Evolutionary conservation across 2,888 invertebrate genomes (phyloP).

Genomic region (Eristalinus sepulchralis): DNA sequence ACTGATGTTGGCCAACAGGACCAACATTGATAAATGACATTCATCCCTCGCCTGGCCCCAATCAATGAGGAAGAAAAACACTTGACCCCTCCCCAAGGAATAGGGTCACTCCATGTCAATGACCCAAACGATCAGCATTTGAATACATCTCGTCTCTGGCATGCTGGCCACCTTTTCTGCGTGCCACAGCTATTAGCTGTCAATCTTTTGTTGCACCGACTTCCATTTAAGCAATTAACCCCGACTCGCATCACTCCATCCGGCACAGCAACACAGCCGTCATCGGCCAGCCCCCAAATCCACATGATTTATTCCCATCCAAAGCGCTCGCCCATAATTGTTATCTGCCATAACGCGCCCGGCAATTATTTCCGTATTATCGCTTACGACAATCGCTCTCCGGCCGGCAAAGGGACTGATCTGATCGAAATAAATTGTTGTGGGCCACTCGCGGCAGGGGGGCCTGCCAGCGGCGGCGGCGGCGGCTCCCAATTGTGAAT

Average conservation of each 20-base stretch:
- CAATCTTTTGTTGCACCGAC: not conserved
- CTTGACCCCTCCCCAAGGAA: too few species aligned
- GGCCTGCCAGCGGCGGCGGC: not conserved
- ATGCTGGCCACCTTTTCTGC: not conserved
- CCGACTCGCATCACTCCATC: not conserved
- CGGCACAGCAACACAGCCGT: not conserved
- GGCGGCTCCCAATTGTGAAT: slow-evolving; percentile 26
- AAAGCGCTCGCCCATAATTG: slow-evolving; percentile 36
- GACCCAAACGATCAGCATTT: not conserved
- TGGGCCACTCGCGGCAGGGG: slow-evolving; percentile 9
- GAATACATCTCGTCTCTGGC: not conserved
- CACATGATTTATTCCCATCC: slow-evolving; percentile 37
- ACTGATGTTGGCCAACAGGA: too few species aligned
- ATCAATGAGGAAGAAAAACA: too few species aligned
- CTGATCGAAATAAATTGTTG: slow-evolving; percentile 39
- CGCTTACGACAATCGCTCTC: slow-evolving; percentile 30
- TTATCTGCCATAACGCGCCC: not conserved
- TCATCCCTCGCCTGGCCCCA: too few species aligned
- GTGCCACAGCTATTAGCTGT: not conserved
- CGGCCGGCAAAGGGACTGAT: too few species aligned
- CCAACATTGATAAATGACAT: too few species aligned
- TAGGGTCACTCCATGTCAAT: not conserved
- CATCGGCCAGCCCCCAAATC: not conserved
- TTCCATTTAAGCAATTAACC: not conserved
- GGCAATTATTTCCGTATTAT: not conserved